Percentiles rank a stretch among this genome's conserved stretches.
These are phyloP conservation scores for Chrysomallon squamiferum DNA, from an alignment of 1,140 invertebrate genomes.

Conservation along the genomic window DNA sequence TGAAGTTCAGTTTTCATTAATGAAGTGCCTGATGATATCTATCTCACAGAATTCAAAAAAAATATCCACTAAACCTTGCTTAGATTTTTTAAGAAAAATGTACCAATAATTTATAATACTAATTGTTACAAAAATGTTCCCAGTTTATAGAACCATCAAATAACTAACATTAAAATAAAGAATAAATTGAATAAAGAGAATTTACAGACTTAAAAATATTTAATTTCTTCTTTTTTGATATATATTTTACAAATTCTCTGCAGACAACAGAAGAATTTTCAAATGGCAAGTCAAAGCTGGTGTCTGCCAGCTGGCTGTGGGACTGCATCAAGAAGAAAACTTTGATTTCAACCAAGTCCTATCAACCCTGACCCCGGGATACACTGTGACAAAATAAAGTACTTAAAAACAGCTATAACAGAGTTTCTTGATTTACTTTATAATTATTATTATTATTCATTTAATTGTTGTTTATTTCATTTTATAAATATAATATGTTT, in stretches of 20 bases:
- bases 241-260: too few relatives aligned
- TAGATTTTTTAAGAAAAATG: too few relatives aligned
- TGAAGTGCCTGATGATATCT: too few relatives aligned
- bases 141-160: too few relatives aligned
- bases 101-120: not conserved
- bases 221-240: too few relatives aligned
- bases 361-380: slow-evolving; percentile 5
- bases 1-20: too few relatives aligned
- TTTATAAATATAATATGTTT: too few relatives aligned
- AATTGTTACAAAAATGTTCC: not conserved
- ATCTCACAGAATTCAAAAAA: not conserved
- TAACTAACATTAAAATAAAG: too few relatives aligned
- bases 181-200: too few relatives aligned
- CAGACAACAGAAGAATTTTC: too few relatives aligned
- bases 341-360: slow-evolving; percentile 18
- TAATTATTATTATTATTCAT: not conserved
- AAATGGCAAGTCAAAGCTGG: slow-evolving; percentile 20
- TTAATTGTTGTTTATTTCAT: not conserved
- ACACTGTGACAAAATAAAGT: too few relatives aligned
- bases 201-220: too few relatives aligned
- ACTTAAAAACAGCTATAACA: not conserved
- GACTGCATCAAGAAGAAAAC: slow-evolving; percentile 31
- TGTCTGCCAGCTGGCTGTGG: slow-evolving; percentile 37
- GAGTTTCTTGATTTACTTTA: not conserved
- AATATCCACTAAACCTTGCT: not conserved